phyloP scores from a whole-genome alignment of 2,888 invertebrate genomes.

The Colostygia pectinataria region DNA sequence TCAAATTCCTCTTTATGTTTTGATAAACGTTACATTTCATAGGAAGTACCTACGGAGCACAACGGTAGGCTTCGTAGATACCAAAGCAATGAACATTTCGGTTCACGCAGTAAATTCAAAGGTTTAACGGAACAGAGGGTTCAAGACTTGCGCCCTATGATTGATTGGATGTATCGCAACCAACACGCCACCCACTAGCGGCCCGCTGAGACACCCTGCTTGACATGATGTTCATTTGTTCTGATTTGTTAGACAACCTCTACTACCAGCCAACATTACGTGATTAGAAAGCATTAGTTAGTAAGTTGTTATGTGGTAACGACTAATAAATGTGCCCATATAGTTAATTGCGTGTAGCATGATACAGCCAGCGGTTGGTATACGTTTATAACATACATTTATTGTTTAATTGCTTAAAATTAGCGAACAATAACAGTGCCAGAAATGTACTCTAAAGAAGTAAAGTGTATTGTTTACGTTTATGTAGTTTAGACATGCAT shows the following conservation, averaged over 20 bases:
- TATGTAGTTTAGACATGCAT: too few species aligned
- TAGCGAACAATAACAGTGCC: neutral
- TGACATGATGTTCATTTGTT: slow-evolving; percentile 70
- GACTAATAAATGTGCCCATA: slow-evolving; percentile 35
- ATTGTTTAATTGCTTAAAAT: neutral
- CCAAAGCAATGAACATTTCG: neutral
- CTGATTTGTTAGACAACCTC: slow-evolving; percentile 64
- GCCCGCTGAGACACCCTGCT: slow-evolving; percentile 61
- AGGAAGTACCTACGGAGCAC: too few species aligned
- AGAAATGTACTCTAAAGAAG: too few species aligned
- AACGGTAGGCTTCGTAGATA: too few species aligned
- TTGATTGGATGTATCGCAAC: slow-evolving; percentile 54
- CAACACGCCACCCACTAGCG: slow-evolving; percentile 36
- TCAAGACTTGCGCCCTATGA: slow-evolving; percentile 43
- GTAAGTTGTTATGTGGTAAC: slow-evolving; percentile 35
- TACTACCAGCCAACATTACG: slow-evolving; percentile 52
- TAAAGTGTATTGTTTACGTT: too few species aligned
- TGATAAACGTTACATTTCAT: too few species aligned
- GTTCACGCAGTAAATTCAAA: slow-evolving; percentile 3
- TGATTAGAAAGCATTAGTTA: slow-evolving; percentile 56
- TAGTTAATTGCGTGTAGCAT: slow-evolving; percentile 32
- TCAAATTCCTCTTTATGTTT: too few species aligned
- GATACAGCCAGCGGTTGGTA: slow-evolving; percentile 19
- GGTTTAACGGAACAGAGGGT: slow-evolving; percentile 1
- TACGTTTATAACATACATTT: slow-evolving; percentile 10